phyloP scores from a whole-genome alignment of 2,113 vertebrate genomes.

The Sterna hirundo region DNA sequence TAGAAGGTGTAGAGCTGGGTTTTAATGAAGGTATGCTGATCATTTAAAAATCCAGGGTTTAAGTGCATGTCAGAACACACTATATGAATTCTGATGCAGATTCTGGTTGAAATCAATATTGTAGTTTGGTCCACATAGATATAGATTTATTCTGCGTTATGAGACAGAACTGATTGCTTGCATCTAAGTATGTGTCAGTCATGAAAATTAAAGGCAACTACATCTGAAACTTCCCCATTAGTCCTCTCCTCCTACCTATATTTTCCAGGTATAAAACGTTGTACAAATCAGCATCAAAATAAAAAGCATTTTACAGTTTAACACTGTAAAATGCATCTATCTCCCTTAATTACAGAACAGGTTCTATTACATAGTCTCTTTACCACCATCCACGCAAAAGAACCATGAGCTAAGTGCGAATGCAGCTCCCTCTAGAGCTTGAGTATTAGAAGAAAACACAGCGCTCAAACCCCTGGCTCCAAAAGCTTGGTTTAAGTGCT shows the following conservation, averaged over 20 bases:
- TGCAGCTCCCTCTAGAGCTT: not conserved
- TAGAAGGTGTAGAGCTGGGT: not conserved
- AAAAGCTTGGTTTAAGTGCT: not conserved
- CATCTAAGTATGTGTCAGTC: not conserved
- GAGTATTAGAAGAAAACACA: accelerated
- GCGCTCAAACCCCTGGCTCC: accelerated
- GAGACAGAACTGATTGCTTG: not conserved
- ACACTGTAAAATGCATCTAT: not conserved
- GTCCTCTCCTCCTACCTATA: not conserved
- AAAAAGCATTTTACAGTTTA: not conserved
- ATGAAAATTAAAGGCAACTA: not conserved
- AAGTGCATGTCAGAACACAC: not conserved
- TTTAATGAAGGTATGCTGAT: not conserved
- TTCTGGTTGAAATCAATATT: not conserved
- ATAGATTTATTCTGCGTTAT: not conserved
- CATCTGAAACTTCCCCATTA: not conserved
- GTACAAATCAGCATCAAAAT: not conserved
- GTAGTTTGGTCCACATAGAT: not conserved
- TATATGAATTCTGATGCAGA: not conserved
- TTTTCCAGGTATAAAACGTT: not conserved
- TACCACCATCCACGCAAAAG: not conserved
- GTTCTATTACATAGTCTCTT: not conserved
- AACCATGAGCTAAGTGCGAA: not conserved
- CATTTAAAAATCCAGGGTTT: not conserved
- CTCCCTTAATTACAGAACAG: accelerated